Evolutionary conservation across 2,888 invertebrate species (phyloP).

Genomic region (Geophilus truncorum): DNA sequence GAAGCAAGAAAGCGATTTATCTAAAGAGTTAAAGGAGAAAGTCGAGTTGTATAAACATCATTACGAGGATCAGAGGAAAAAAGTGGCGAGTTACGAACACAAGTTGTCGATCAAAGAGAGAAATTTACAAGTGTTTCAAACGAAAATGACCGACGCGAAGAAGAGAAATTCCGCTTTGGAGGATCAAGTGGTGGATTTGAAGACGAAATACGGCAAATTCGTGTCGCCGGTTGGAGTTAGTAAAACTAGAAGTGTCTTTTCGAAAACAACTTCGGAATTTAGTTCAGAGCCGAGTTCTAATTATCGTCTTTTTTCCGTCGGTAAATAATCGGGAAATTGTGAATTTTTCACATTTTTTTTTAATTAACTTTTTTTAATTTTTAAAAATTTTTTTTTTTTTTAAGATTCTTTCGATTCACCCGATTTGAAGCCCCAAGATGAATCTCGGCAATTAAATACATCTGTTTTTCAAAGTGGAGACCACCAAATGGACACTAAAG

Average conservation of each 20-base stretch:
- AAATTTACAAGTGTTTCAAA: neutral
- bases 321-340: no score
- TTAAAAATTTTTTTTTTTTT: no score
- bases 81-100: neutral
- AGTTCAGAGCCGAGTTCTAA: no score
- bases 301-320: no score
- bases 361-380: no score
- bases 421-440: no score
- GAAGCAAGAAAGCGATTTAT: neutral
- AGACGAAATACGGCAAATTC: neutral
- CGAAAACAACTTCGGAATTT: no score
- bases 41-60: neutral
- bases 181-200: neutral
- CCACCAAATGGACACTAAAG: neutral
- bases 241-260: no score
- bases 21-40: no score
- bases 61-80: neutral
- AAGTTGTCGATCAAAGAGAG: neutral
- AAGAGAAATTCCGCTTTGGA: neutral
- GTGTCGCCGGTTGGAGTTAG: neutral
- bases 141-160: no score
- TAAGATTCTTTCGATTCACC: neutral
- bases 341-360: no score
- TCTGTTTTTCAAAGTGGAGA: neutral
- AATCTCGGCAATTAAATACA: no score